A percentile compares a stretch with the other conserved stretches of the same genome.
Conservation (phyloP, 2,113 vertebrate species). For the Macrotis lagotis region DNA sequence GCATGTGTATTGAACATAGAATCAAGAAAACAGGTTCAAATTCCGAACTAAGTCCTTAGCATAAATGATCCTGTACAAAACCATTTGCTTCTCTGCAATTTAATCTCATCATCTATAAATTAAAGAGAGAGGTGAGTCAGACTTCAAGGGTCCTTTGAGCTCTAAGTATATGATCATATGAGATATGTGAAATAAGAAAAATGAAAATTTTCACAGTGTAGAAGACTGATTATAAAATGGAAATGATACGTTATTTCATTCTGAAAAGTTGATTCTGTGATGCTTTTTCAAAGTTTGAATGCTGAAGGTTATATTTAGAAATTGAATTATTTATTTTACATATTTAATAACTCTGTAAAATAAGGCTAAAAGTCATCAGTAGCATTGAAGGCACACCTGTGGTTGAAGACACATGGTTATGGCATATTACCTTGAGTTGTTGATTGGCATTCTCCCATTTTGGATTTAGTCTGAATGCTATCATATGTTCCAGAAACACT, state of each 20-base stretch:
- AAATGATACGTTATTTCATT: background rate
- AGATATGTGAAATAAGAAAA: background rate
- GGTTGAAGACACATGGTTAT: constrained; percentile 15
- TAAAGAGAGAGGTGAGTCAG: background rate
- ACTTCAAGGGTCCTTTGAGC: background rate
- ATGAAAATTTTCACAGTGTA: background rate
- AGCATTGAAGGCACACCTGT: constrained; percentile 43
- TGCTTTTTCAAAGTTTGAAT: background rate
- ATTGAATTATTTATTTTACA: background rate
- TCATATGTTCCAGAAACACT: constrained; percentile 57
- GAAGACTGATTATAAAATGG: background rate
- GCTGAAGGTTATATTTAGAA: background rate
- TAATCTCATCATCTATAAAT: background rate
- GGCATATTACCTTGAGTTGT: constrained; percentile 16
- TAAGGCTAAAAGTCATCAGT: constrained; percentile 24
- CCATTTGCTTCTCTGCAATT: background rate
- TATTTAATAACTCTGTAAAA: constrained; percentile 2
- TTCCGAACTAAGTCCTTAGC: background rate
- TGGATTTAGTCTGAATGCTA: constrained; percentile 57
- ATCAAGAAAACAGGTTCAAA: background rate
- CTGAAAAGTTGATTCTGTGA: fast-evolving
- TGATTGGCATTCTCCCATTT: constrained; percentile 76
- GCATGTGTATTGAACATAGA: too few relatives aligned
- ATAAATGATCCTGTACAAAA: background rate
- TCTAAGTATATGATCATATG: background rate